Evolutionary conservation across 2,888 invertebrate genomes (phyloP), one percentile per base, ranked within the genome.

Genomic region (Polyploca ridens): DNA sequence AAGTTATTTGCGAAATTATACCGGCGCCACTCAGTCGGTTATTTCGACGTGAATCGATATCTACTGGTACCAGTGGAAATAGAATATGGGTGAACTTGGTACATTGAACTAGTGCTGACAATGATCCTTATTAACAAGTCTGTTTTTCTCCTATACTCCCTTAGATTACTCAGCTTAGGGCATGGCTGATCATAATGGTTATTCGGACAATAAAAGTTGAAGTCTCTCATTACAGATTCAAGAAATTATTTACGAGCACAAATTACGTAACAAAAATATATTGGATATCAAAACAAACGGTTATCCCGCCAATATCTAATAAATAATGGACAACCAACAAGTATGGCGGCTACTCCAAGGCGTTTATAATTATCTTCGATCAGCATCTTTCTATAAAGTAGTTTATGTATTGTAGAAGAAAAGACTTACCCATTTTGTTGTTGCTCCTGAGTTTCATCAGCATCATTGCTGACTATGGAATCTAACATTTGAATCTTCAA

Each of bases 401-500:
- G 41, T 8, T 35, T 35, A 35, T 35, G 35, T n/a, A n/a, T n/a
- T n/a, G n/a, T 35, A 35, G 35, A 35, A 35, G 6, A 5, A 46
- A n/a, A 1, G n/a, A 76, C 93, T 90, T 67, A 94, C 94, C 93
- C 93, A 82, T 90, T 90, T 49, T 83, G 88, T 72, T 90, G 90
- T 79, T 87, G 91, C 75, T 89, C 89, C 72, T 84, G 90, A 68
- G 78, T 89, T 67, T 94, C 93, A 74, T 94, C 93, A 74, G 91
- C 85, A 62, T 96, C 96, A 87, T 95, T 96, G 86, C 94, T 96
- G 88, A 96, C 96, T 83, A 96, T 95, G 82, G 96, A 96, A 84
- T 96, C 96, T 93, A 96, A 92, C 96, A 96, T 96, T 88, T 96
- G 96, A 92, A 96, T 96, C 94, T 96, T 96, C 90, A 96, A 90